Base-by-base conservation (phyloP, 2,797 vertebrate species). In the Amblyraja radiata region DNA sequence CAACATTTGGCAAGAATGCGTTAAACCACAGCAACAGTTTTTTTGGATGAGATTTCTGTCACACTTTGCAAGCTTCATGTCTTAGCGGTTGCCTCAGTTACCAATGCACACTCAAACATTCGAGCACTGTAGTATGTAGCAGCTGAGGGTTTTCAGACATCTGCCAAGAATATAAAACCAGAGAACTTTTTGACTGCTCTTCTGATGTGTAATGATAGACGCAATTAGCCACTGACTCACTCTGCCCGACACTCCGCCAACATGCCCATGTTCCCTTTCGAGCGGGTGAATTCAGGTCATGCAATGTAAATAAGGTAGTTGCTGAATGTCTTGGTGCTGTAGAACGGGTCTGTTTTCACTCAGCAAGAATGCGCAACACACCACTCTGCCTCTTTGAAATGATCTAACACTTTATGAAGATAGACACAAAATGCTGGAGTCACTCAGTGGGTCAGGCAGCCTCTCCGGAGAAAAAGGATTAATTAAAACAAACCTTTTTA, bases 211-310 rank as follows among this genome's bases (percentile, higher is more conserved):
- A 88, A 88, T 88, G 84, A 23, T 9, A 88, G 84, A 68, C 61
- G 32, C 84, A 36, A 88, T 36, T 68, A 88, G 84, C 84, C 61
- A 68, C 84, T 88, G 84, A 88, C 84, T 88, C 84, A 88, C 84
- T 68, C 61, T 23, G 61, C 65, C 1, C 14, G 13, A 65, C 81
- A 0, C 28, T 68, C 84, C 21, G 84, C 84, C 84, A 88, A 39
- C 61, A 68, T 32, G 28, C 84, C 84, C 84, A 68, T 88, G 84
- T 36, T 88, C 61, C 84, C 63, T 88, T 88, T 88, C 63, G 63
- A 88, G 63, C 21, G 65, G 84, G 84, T 88, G 84, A 88, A 88
- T 88, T 88, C 63, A 88, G 84, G 84, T 68, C 84, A 88, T 7
- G n/a, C n/a, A 36, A n/a, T 68, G 61, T 88, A 88, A 88, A 88